Percentiles rank a stretch among this genome's conserved stretches.
phyloP scores from a whole-genome alignment of 2,113 vertebrate genomes.

The Cinclus cinclus region DNA sequence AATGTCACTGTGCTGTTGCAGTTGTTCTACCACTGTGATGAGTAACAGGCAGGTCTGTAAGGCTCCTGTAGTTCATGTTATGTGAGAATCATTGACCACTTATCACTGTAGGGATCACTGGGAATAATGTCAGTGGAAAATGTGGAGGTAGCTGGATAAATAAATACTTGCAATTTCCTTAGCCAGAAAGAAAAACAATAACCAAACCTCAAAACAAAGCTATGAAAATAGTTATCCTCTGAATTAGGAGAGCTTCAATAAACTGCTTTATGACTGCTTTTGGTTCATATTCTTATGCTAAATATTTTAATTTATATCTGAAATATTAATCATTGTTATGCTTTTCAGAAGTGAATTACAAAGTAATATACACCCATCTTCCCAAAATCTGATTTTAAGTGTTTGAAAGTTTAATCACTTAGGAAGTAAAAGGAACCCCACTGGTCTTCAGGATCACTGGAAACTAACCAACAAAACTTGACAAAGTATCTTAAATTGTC shows the following conservation, averaged over 20 bases:
- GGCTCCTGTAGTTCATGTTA: background rate
- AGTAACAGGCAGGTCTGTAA: background rate
- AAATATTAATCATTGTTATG: background rate
- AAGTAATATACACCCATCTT: background rate
- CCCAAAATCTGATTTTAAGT: background rate
- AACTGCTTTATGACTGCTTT: background rate
- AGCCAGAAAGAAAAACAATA: background rate
- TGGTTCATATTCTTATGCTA: background rate
- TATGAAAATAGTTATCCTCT: background rate
- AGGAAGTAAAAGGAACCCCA: background rate
- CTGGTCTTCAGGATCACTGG: background rate
- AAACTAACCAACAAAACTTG: background rate
- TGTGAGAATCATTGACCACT: background rate
- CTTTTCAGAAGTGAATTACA: background rate
- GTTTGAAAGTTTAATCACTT: background rate
- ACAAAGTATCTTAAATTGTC: background rate
- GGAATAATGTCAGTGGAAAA: background rate
- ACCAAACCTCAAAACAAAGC: background rate
- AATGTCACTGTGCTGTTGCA: constrained; percentile 29
- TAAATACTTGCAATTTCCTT: background rate
- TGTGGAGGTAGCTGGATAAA: background rate
- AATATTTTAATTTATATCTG: background rate
- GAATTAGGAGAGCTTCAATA: background rate
- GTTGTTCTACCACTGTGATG: constrained; percentile 5
- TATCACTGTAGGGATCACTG: constrained; percentile 9